These are phyloP conservation scores for Stramonita haemastoma DNA, from an alignment of 2,888 invertebrate genomes.

Conservation along the genomic window DNA sequence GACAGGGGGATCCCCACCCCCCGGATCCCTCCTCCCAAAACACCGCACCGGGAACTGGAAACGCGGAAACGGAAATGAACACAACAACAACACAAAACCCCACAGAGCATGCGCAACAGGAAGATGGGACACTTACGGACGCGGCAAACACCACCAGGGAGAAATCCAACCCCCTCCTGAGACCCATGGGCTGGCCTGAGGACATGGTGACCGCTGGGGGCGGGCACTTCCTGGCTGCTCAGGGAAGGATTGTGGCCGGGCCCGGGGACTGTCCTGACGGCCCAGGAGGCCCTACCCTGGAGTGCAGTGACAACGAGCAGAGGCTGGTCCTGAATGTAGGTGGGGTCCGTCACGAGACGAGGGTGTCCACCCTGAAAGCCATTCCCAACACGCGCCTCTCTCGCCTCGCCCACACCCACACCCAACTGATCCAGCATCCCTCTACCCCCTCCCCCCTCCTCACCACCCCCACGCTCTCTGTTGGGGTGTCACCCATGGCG, in stretches of 20 bases:
- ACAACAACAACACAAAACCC: not conserved
- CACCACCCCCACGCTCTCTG: conserved; percentile 28
- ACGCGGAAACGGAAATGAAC: not conserved
- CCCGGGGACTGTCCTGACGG: not conserved
- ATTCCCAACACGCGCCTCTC: conserved; percentile 72
- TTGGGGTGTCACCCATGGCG: not conserved
- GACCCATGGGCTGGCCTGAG: conserved; percentile 27
- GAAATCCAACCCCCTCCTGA: not conserved
- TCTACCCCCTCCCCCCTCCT: conserved; percentile 42
- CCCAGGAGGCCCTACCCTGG: conserved; percentile 27
- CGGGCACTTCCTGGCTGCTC: not conserved
- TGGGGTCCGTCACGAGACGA: conserved; percentile 75
- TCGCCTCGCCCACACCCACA: conserved; percentile 70
- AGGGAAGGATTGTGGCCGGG: not conserved
- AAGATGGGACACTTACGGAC: not conserved
- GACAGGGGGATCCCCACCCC: not conserved
- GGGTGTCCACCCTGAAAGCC: conserved; percentile 69
- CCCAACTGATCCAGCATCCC: conserved; percentile 50
- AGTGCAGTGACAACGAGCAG: conserved; percentile 57
- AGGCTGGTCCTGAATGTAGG: conserved; percentile 74
- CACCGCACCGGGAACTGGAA: not conserved
- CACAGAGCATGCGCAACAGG: not conserved
- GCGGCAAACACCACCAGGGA: not conserved
- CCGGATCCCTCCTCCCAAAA: not conserved
- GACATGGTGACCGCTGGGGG: not conserved